A percentile compares a stretch with the other conserved stretches of the same genome.
These are phyloP conservation scores for Ctenopoma kingsleyae DNA, from an alignment of 2,797 vertebrate genomes.

Conservation along the genomic window DNA sequence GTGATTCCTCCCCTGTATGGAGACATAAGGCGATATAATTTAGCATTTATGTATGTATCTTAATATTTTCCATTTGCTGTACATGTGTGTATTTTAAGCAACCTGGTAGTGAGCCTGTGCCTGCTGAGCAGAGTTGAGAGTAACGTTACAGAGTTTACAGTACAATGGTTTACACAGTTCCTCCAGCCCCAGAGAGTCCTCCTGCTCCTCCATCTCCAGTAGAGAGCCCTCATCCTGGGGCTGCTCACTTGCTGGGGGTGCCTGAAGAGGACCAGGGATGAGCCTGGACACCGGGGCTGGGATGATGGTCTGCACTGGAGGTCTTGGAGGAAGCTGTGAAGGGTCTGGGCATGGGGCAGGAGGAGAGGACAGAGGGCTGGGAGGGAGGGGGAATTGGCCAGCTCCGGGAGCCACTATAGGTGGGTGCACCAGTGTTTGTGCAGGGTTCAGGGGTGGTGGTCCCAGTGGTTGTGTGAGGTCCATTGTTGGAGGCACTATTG, in stretches of 20 bases:
- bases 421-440: slow-evolving; percentile 67
- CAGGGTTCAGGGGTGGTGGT: slow-evolving; percentile 62
- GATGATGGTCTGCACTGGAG: slow-evolving; percentile 49
- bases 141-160: slow-evolving; percentile 99
- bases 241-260: slow-evolving; percentile 75
- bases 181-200: slow-evolving; percentile 91
- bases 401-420: slow-evolving; percentile 68
- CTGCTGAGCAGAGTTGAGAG: slow-evolving; percentile 97
- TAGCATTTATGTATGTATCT: not conserved
- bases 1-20: slow-evolving; percentile 95
- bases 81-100: slow-evolving; percentile 48
- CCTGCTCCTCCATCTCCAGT: slow-evolving; percentile 87
- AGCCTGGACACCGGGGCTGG: slow-evolving; percentile 53
- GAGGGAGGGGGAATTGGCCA: slow-evolving; percentile 72
- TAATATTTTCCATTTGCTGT: not conserved
- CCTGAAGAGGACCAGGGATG: slow-evolving; percentile 70
- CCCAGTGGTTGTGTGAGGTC: slow-evolving; percentile 68
- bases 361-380: slow-evolving; percentile 71
- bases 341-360: slow-evolving; percentile 79
- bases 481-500: slow-evolving; percentile 70
- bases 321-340: slow-evolving; percentile 76
- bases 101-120: slow-evolving; percentile 99
- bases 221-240: slow-evolving; percentile 88
- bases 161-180: slow-evolving; percentile 97
- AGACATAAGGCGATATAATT: slow-evolving; percentile 6